phyloP scores from a whole-genome alignment of 2,888 invertebrate genomes.

The Eugnorisma glareosa region DNA sequence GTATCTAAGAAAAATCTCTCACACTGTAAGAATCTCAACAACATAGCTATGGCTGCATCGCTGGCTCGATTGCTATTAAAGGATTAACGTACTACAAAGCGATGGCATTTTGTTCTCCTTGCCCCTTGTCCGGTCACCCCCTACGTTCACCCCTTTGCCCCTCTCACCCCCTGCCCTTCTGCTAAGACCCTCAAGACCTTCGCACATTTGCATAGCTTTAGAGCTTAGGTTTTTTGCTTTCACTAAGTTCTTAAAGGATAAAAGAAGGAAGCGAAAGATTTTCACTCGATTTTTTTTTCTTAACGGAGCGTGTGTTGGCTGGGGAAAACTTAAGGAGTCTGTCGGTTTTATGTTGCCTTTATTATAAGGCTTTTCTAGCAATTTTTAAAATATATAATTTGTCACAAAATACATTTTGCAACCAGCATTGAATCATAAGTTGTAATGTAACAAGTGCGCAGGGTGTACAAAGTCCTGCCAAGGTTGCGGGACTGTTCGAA shows the following conservation, averaged over 20 bases:
- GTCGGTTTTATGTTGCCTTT: neutral
- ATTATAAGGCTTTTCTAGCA: neutral
- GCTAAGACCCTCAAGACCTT: slow-evolving; percentile 86
- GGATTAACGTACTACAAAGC: slow-evolving; percentile 88
- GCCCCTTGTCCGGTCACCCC: slow-evolving; percentile 83
- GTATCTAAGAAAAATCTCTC: slow-evolving; percentile 28
- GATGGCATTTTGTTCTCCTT: slow-evolving; percentile 87
- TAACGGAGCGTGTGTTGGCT: slow-evolving; percentile 46
- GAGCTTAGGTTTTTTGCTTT: slow-evolving; percentile 86
- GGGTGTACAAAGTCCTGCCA: too few species aligned
- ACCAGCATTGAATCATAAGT: neutral
- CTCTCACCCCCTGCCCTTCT: slow-evolving; percentile 65
- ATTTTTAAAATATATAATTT: neutral
- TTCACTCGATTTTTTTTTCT: slow-evolving; percentile 69
- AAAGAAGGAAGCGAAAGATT: slow-evolving; percentile 76
- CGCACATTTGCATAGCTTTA: slow-evolving; percentile 90
- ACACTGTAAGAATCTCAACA: slow-evolving; percentile 32
- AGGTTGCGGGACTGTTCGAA: too few species aligned
- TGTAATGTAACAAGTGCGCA: neutral
- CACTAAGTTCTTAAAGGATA: slow-evolving; percentile 86
- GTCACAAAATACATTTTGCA: neutral
- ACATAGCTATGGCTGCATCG: slow-evolving; percentile 67
- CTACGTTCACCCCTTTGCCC: slow-evolving; percentile 54
- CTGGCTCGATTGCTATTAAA: slow-evolving; percentile 87
- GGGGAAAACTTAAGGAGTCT: slow-evolving; percentile 21